Conservation (phyloP, 1,140 invertebrate genomes). For the Neodiprion pinetum region DNA sequence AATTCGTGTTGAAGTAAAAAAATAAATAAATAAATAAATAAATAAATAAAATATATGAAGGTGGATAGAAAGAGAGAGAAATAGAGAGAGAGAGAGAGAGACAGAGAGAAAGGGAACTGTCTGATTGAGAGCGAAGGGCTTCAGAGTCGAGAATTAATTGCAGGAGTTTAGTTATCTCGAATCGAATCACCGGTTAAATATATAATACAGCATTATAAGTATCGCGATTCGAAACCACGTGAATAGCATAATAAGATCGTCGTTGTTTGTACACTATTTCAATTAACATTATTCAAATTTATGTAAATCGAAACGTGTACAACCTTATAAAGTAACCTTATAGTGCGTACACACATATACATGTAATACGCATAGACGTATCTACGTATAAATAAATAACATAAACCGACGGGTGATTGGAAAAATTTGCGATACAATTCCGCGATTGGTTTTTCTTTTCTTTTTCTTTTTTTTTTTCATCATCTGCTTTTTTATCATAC, state of each 20-base stretch:
- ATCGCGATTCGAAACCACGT: no score
- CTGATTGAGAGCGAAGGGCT: conserved; percentile 18
- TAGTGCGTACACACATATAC: no score
- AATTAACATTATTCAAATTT: not conserved
- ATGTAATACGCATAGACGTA: no score
- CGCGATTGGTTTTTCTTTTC: no score
- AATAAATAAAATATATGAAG: no score
- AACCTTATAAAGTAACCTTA: not conserved
- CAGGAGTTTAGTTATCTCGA: not conserved
- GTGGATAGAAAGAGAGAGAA: not conserved
- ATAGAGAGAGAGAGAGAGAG: conserved; percentile 16
- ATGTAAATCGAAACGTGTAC: not conserved
- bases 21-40: no score
- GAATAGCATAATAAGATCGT: not conserved
- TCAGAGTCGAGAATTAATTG: conserved; percentile 22
- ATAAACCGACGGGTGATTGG: no score
- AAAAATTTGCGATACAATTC: no score
- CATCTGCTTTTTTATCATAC: no score
- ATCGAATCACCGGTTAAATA: conserved; percentile 18
- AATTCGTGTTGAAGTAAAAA: no score
- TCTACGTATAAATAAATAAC: no score
- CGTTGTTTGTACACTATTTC: not conserved
- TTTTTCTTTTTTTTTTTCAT: no score
- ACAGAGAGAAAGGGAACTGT: not conserved
- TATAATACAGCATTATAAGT: not conserved